Conservation (phyloP, 2,113 vertebrate genomes). For the Malurus elegans region DNA sequence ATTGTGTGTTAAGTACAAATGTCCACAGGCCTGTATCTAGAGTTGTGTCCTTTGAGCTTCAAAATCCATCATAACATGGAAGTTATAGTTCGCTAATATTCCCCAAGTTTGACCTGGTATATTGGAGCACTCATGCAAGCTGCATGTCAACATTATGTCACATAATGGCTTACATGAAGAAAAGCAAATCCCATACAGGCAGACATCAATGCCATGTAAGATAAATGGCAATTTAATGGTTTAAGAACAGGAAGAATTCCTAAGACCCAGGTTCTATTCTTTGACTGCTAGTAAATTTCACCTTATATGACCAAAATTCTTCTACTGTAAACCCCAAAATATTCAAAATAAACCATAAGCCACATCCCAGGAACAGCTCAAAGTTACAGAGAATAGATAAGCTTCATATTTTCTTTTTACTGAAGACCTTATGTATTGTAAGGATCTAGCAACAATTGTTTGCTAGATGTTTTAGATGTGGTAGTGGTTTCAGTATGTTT, state of each 20-base stretch:
- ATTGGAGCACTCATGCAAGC: background rate
- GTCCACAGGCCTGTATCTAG: background rate
- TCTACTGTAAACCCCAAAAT: background rate
- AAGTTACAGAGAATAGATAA: background rate
- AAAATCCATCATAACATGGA: background rate
- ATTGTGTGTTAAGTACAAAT: rapidly evolving
- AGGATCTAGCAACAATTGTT: background rate
- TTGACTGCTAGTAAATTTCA: background rate
- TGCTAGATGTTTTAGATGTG: background rate
- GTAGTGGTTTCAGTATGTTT: background rate
- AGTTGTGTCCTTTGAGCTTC: background rate
- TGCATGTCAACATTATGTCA: background rate
- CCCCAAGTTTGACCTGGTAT: background rate
- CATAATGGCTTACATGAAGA: background rate
- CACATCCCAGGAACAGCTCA: background rate
- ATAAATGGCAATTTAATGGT: background rate
- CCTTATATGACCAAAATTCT: background rate
- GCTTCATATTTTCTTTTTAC: background rate
- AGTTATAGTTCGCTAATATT: background rate
- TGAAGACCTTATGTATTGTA: background rate
- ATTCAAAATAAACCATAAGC: background rate
- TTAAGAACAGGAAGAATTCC: background rate
- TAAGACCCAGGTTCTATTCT: background rate
- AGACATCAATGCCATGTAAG: background rate
- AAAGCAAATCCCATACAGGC: background rate